Conservation (phyloP, 2,888 invertebrate species). For the Urechis unicinctus region DNA sequence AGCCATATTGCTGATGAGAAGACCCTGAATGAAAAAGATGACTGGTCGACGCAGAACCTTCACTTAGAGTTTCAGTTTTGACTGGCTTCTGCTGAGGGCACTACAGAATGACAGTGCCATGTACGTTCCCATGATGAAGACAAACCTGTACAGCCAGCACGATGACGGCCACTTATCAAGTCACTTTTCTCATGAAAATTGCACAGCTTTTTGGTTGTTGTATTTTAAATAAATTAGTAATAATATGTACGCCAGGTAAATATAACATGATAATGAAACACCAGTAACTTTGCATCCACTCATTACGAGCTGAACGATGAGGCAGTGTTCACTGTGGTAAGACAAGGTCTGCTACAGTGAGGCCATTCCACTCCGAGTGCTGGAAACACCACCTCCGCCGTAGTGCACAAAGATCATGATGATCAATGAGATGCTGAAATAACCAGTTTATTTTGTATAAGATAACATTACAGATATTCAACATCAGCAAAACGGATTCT, state of each 20-base stretch:
- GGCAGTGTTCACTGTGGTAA: constrained; percentile 68
- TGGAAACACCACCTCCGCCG: constrained; percentile 80
- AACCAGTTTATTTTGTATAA: neutral
- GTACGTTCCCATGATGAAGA: constrained; percentile 97
- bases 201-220: no score
- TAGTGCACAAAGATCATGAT: constrained; percentile 86
- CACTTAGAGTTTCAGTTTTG: constrained; percentile 37
- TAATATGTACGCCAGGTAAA: no score
- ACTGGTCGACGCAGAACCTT: constrained; percentile 47
- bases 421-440: constrained; percentile 49
- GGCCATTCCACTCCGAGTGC: constrained; percentile 89
- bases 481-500: no score
- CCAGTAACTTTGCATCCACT: no score
- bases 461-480: no score
- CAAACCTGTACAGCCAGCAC: constrained; percentile 70
- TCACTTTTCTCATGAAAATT: no score
- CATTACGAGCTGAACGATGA: neutral
- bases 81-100: constrained; percentile 60
- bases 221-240: no score
- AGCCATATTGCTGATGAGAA: constrained; percentile 24
- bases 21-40: constrained; percentile 48
- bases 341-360: constrained; percentile 84
- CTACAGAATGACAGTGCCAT: constrained; percentile 78
- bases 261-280: no score
- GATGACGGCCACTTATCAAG: no score